phyloP scores from a whole-genome alignment of 2,888 invertebrate genomes.

The Tetanocera ferruginea region DNA sequence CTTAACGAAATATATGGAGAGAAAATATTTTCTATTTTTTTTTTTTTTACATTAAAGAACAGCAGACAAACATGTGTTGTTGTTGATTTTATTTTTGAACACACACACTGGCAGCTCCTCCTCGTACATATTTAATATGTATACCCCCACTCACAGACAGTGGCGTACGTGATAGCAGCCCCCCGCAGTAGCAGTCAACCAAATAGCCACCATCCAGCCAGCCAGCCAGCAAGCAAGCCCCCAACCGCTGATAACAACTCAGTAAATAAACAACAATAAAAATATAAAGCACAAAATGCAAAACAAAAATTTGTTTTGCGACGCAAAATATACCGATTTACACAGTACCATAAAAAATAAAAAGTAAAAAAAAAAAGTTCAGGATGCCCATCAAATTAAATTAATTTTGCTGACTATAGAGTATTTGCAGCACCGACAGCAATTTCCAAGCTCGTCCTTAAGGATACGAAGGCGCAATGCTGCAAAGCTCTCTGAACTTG shows the following conservation, averaged over 20 bases:
- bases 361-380: no score
- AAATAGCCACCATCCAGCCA: neutral
- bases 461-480: neutral
- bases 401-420: no score
- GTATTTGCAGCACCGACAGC: neutral
- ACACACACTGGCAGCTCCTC: neutral
- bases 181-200: neutral
- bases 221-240: neutral
- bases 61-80: constrained; percentile 25
- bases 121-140: neutral
- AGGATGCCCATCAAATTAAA: no score
- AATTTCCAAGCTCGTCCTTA: neutral
- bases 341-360: neutral
- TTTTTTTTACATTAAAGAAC: neutral
- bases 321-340: neutral
- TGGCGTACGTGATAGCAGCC: constrained; percentile 6
- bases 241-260: neutral
- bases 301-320: neutral
- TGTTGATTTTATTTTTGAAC: neutral
- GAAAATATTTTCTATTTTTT: no score
- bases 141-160: neutral
- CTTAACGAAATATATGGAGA: neutral
- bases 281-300: neutral
- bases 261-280: neutral
- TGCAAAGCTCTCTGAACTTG: neutral